A percentile compares a stretch with the other conserved stretches of the same genome.
These are phyloP conservation scores for Dromaius novaehollandiae DNA, from an alignment of 2,113 vertebrate genomes.

Conservation along the genomic window DNA sequence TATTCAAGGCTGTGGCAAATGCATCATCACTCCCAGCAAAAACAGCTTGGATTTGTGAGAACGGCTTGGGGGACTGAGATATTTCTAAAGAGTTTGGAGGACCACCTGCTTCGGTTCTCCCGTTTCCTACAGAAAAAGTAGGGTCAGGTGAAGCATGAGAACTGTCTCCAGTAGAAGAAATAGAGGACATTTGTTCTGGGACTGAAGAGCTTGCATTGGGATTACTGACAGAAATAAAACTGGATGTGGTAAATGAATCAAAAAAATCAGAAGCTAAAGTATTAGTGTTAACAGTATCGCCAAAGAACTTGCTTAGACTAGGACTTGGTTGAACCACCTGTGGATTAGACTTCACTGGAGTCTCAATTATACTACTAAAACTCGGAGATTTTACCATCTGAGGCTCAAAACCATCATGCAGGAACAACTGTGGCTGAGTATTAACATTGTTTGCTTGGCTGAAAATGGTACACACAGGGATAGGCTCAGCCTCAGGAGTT, in stretches of 20 bases:
- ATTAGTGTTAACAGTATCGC: conserved; percentile 80
- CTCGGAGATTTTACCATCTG: conserved; percentile 97
- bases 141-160: conserved; percentile 62
- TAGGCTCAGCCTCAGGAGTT: conserved; percentile 67
- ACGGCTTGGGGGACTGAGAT: conserved; percentile 72
- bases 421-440: conserved; percentile 75
- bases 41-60: conserved; percentile 91
- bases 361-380: conserved; percentile 83
- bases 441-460: conserved; percentile 79
- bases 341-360: conserved; percentile 77
- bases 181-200: conserved; percentile 76
- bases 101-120: conserved; percentile 31
- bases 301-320: conserved; percentile 96
- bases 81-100: conserved; percentile 53
- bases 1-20: conserved; percentile 92
- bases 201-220: conserved; percentile 82
- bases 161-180: conserved; percentile 55
- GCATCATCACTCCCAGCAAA: conserved; percentile 92
- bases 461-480: conserved; percentile 96
- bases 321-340: conserved; percentile 95
- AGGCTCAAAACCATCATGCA: conserved; percentile 90
- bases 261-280: conserved; percentile 93
- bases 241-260: conserved; percentile 93
- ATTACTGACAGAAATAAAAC: conserved; percentile 95
- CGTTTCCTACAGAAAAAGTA: conserved; percentile 56